Base-by-base conservation (phyloP, 1,140 invertebrate species). In the Anastatus disparis region DNA sequence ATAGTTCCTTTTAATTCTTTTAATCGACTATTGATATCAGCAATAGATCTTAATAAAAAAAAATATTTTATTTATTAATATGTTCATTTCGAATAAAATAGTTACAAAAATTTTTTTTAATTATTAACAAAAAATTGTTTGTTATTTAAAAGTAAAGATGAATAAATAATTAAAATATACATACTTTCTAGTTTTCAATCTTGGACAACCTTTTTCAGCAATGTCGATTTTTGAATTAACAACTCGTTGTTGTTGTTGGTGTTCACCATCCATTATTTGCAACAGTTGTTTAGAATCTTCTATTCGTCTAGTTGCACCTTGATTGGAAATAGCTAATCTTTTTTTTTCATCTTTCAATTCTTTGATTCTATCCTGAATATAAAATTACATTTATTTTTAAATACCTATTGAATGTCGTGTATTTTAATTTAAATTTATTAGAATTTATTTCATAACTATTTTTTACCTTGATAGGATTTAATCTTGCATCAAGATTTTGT, bases 131-230 rank as follows among this genome's bases (percentile, higher is more conserved):
- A 53, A 29, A 12, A n/a, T 17, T 55, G n/a, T 3, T 17, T 29
- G 29, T n/a, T n/a, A n/a, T n/a, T n/a, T n/a, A n/a, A n/a, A n/a
- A n/a, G n/a, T 15, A 44, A 44, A 15, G 3, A 9, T 44, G 42
- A 35, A 44, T 44, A 9, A 40, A 8, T 53, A 53, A 44, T 7
- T 27, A 48, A 44, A 48, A 67, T 2, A 62, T 52, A 50, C 17
- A 59, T 73, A 86, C 88, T 83, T 86, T 2, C 81, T 75, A 13
- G 85, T 85, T 0, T 85, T 74, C 20, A 88, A 80, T 67, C 87
- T 81, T 0, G 79, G 70, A 50, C 86, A 87, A 35, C 81, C 70
- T 59, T 73, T 74, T 40, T 78, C 72, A 31, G 87, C 87, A 35
- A 81, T 74, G 17, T 42, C 56, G 15, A 78, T 44, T 6, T 74